These are phyloP conservation scores for Chaetops frenatus DNA, from an alignment of 2,113 vertebrate genomes.

Conservation along the genomic window DNA sequence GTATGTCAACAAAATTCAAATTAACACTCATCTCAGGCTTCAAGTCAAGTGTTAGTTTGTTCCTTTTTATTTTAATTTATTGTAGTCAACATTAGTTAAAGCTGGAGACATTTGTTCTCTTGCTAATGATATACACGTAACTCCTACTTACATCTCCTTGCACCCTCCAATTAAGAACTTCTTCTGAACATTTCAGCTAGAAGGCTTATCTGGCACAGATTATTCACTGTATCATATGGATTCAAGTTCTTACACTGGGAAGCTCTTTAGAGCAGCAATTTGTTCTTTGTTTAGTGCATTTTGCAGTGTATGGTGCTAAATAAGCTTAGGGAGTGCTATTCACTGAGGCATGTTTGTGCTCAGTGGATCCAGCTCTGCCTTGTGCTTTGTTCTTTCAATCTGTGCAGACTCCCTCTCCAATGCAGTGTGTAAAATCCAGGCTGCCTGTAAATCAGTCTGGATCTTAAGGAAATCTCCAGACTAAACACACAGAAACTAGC, in stretches of 20 bases:
- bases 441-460: neutral
- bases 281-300: conserved; percentile 35
- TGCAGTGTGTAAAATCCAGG: neutral
- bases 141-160: conserved; percentile 25
- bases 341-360: neutral
- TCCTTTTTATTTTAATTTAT: conserved; percentile 43
- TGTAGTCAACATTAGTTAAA: conserved; percentile 41
- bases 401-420: neutral
- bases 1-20: neutral
- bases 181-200: conserved; percentile 23
- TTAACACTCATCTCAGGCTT: conserved; percentile 27
- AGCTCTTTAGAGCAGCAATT: conserved; percentile 35
- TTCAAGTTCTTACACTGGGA: conserved; percentile 1
- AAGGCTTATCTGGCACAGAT: conserved; percentile 41
- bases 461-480: neutral
- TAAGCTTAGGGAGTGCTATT: neutral
- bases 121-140: conserved; percentile 26
- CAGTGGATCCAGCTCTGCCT: neutral
- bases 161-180: conserved; percentile 42
- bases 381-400: neutral
- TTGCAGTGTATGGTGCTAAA: neutral
- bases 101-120: conserved; percentile 45
- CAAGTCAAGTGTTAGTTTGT: conserved; percentile 23
- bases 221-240: conserved; percentile 40
- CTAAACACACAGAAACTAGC: neutral